Evolutionary conservation across 2,888 invertebrate species (phyloP), one percentile per base, ranked within the genome.

Genomic region (Phlogophora meticulosa): DNA sequence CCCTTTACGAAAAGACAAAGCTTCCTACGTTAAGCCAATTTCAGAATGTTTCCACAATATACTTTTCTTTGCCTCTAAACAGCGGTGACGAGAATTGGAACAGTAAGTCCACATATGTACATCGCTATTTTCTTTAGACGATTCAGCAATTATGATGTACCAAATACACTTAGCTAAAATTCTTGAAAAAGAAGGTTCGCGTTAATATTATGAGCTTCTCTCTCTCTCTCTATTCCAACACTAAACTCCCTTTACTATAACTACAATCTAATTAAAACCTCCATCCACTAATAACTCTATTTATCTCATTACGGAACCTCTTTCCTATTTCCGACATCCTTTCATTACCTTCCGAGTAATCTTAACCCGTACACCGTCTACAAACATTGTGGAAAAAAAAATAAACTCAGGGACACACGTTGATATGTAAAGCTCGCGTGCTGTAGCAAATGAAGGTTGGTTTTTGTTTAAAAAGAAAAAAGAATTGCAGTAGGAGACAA

Each of bases 401-500:
- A 62, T 65, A 75, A 61, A 68, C 59, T 51, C 59, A 38, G 70
- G 55, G 67, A 70, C 75, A 75, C 75, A 77, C 61, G 80, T 80
- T 82, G 82, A 80, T 82, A 81, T 80, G 82, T 78, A 78, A 78
- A 84, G 82, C 75, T 83, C 80, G 82, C 82, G 81, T 82, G 80
- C 77, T 70, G 57, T 51, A 72, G 81, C 77, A 76, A 82, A 82
- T 78, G 77, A 80, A 72, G 72, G 82, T 62, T 60, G 45, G 56
- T 62, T 77, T 83, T 85, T 82, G 73, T 78, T 59, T 64, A 75
- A 72, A 60, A 60, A 48, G 75, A 82, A 82, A 84, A 78, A 84
- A 70, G 56, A 69, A 72, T 62, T 75, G 70, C 76, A 74, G 53
- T 36, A 28, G 40, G 74, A 82, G 83, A 87, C 88, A 87, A 89